phyloP scores from a whole-genome alignment of 2,797 vertebrate species.

The Atherinosoma microstoma region DNA sequence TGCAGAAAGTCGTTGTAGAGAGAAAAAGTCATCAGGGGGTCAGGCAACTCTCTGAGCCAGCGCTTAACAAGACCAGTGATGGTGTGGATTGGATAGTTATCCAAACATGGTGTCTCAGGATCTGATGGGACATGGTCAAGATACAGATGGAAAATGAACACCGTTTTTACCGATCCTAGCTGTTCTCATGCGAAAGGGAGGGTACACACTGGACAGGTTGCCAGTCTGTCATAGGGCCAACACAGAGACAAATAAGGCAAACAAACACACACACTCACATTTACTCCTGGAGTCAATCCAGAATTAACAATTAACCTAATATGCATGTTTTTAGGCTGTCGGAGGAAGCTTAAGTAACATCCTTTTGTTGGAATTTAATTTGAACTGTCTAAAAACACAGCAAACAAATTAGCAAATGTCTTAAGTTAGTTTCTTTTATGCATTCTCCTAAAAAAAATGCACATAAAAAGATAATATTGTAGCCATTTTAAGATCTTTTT shows the following conservation, averaged over 20 bases:
- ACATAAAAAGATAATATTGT: neutral
- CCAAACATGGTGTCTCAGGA: slow-evolving; percentile 83
- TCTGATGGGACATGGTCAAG: slow-evolving; percentile 76
- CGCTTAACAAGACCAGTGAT: slow-evolving; percentile 93
- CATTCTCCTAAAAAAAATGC: neutral
- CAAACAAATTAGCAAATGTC: neutral
- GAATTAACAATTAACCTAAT: too few relatives aligned
- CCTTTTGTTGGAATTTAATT: neutral
- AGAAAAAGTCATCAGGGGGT: slow-evolving; percentile 94
- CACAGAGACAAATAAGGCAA: too few relatives aligned
- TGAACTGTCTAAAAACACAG: neutral
- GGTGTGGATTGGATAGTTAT: slow-evolving; percentile 94
- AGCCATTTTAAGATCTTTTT: neutral
- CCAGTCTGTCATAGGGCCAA: too few relatives aligned
- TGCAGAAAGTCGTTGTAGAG: slow-evolving; percentile 94
- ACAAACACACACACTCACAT: too few relatives aligned
- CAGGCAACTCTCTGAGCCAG: slow-evolving; percentile 94
- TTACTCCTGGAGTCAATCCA: too few relatives aligned
- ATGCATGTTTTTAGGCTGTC: too few relatives aligned
- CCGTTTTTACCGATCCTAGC: neutral
- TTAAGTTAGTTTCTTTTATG: neutral
- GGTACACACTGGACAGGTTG: too few relatives aligned
- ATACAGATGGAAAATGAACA: neutral
- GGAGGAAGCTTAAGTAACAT: too few relatives aligned
- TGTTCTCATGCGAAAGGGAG: too few relatives aligned